phyloP scores from a whole-genome alignment of 2,113 vertebrate genomes.

The Ciconia stormi region DNA sequence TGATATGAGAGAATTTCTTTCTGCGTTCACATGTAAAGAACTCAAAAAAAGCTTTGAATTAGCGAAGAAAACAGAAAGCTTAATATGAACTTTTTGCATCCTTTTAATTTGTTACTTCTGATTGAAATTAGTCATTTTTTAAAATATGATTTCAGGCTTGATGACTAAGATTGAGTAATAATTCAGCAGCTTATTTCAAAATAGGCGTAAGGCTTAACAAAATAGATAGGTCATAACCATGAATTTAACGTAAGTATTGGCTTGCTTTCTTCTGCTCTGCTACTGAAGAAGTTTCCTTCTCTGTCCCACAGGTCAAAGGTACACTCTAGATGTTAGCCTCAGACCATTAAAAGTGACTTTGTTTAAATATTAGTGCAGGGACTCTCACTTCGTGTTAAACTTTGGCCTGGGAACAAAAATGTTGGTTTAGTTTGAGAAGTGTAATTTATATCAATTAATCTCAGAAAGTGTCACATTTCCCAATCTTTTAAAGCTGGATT shows the following conservation, averaged over 20 bases:
- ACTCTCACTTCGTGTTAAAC: not conserved
- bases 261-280: not conserved
- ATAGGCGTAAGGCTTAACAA: not conserved
- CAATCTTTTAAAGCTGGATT: not conserved
- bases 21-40: not conserved
- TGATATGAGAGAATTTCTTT: not conserved
- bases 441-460: slow-evolving; percentile 53
- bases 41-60: not conserved
- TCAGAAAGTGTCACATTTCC: slow-evolving; percentile 42
- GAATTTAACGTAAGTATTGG: not conserved
- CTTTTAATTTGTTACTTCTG: not conserved
- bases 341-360: not conserved
- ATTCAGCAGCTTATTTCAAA: not conserved
- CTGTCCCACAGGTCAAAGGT: not conserved
- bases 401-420: slow-evolving; percentile 38
- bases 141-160: not conserved
- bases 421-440: slow-evolving; percentile 34
- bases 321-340: not conserved
- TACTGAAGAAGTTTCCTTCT: not conserved
- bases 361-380: not conserved
- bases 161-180: not conserved
- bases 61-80: not conserved
- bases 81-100: not conserved
- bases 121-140: not conserved
- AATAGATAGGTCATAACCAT: not conserved